Evolutionary conservation across 35 echinoderm and acorn worm genomes (phyloP).

Genomic region (Ophioderma brevispina): DNA sequence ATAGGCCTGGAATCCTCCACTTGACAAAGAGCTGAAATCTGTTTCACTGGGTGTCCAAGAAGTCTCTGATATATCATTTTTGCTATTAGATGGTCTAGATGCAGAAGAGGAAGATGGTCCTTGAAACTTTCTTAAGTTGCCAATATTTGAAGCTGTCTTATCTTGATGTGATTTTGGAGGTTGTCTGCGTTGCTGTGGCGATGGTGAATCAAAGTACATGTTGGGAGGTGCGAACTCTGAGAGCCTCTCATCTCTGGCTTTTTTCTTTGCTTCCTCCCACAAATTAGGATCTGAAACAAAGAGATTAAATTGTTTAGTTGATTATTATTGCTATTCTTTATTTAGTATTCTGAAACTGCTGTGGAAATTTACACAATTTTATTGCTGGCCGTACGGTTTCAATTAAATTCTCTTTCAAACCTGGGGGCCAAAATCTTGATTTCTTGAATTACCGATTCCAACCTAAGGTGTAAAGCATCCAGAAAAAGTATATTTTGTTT

Average conservation of each 20-base stretch:
- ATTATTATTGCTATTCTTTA: no score
- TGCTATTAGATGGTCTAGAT: neutral
- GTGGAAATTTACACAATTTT: no score
- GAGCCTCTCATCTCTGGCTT: slow-evolving; percentile 59
- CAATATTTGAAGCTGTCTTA: neutral
- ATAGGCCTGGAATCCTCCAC: neutral
- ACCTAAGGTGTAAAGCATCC: no score
- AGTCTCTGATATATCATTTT: neutral
- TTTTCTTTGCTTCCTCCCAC: slow-evolving; percentile 57
- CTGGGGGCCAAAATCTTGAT: no score
- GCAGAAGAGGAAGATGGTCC: neutral
- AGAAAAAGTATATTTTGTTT: no score
- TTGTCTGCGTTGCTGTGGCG: slow-evolving; percentile 6
- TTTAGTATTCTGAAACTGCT: no score
- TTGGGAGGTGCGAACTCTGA: slow-evolving; percentile 81
- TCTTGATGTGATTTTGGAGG: neutral
- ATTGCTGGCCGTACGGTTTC: no score
- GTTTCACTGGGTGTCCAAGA: no score
- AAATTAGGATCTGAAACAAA: slow-evolving; percentile 37
- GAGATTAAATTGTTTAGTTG: no score
- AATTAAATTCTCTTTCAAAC: no score
- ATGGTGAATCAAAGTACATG: slow-evolving; percentile 1
- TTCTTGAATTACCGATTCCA: no score
- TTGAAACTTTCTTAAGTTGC: neutral
- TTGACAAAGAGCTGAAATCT: neutral